These are phyloP conservation scores for Boulengerochromis microlepis DNA, from an alignment of 2,113 vertebrate species.

Conservation along the genomic window DNA sequence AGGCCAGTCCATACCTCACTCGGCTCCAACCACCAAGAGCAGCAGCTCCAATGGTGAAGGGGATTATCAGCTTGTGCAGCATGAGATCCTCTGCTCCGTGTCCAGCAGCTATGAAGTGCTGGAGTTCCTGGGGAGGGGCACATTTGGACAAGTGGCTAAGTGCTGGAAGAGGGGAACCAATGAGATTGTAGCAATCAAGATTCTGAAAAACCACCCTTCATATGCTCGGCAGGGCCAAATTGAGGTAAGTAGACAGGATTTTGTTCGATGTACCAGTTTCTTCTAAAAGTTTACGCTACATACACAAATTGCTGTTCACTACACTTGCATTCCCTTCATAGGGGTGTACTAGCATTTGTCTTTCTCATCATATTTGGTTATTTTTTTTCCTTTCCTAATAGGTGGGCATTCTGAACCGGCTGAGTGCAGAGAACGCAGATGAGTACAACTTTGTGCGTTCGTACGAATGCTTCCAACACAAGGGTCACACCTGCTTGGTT, in stretches of 20 bases:
- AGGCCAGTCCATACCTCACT: constrained; percentile 74
- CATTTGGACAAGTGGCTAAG: constrained; percentile 96
- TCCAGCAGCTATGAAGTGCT: constrained; percentile 95
- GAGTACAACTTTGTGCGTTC: constrained; percentile 98
- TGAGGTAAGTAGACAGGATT: constrained; percentile 71
- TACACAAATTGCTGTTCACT: neutral
- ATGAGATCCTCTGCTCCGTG: constrained; percentile 96
- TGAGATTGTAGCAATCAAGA: constrained; percentile 98
- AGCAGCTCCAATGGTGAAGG: constrained; percentile 93
- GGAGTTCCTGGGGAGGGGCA: constrained; percentile 93
- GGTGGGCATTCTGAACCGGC: constrained; percentile 93
- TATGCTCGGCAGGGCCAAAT: constrained; percentile 98
- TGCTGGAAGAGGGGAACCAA: constrained; percentile 98
- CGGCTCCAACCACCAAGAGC: constrained; percentile 89
- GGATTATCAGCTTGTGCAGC: constrained; percentile 97
- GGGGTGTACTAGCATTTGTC: neutral
- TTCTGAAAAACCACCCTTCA: constrained; percentile 96
- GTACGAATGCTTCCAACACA: constrained; percentile 98
- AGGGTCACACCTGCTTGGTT: constrained; percentile 97
- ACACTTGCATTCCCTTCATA: neutral
- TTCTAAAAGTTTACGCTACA: neutral
- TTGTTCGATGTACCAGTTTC: neutral
- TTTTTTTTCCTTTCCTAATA: constrained; percentile 21
- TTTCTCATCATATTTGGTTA: neutral
- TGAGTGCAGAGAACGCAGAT: constrained; percentile 94